Conservation (phyloP, 2,888 invertebrate species). For the Eupithecia centaureata region DNA sequence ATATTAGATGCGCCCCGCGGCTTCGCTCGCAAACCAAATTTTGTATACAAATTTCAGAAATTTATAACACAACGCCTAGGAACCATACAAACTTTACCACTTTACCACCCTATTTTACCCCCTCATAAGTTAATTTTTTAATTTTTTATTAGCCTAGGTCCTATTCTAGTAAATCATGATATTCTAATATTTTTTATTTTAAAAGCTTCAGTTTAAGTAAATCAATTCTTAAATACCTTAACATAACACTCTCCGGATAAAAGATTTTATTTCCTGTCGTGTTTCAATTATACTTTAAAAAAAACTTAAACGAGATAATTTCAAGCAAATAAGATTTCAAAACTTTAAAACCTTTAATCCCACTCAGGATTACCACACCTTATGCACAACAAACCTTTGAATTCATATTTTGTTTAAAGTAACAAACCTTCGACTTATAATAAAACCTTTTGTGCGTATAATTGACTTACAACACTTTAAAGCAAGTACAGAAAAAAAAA, state of each 20-base stretch:
- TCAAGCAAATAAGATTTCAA: conserved; percentile 26
- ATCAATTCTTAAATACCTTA: too few species aligned
- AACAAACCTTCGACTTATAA: not conserved
- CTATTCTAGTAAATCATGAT: too few species aligned
- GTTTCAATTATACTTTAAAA: not conserved
- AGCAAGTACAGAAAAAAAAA: conserved; percentile 29
- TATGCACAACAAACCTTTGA: conserved; percentile 57
- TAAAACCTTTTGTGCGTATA: conserved; percentile 63
- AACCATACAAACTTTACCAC: too few species aligned
- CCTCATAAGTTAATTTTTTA: too few species aligned
- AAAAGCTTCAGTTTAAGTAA: too few species aligned
- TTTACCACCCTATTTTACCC: too few species aligned
- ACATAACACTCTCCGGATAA: not conserved
- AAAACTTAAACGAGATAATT: conserved; percentile 2
- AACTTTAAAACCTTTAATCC: conserved; percentile 41
- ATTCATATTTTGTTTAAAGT: not conserved
- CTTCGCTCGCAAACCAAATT: too few species aligned
- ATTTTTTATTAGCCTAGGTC: too few species aligned
- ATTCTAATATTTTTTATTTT: too few species aligned
- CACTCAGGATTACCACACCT: conserved; percentile 62
- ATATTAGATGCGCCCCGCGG: too few species aligned
- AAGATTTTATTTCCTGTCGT: not conserved
- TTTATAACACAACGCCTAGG: too few species aligned
- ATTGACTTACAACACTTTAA: conserved; percentile 56
- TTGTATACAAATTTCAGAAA: too few species aligned